Evolutionary conservation across 1,140 invertebrate species (phyloP).

Genomic region (Bombus breviceps): DNA sequence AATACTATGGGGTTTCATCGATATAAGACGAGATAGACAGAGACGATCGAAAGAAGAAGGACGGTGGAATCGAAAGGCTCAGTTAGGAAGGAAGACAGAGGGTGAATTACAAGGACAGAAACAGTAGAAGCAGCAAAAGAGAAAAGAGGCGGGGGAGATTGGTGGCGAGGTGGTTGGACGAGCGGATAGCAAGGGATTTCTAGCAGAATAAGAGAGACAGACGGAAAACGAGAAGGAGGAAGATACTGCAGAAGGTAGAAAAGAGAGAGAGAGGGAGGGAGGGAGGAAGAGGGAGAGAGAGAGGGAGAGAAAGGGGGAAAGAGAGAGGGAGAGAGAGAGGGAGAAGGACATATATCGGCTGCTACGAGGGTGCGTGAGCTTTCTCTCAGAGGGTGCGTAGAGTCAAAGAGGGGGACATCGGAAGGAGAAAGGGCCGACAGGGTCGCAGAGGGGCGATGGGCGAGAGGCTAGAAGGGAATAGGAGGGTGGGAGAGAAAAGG

Average conservation of each 20-base stretch:
- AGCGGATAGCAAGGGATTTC: neutral
- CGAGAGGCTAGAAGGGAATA: constrained; percentile 50
- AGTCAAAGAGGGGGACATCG: constrained; percentile 56
- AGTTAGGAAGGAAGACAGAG: constrained; percentile 44
- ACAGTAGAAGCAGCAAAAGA: constrained; percentile 14
- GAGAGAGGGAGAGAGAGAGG: neutral
- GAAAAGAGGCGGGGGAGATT: neutral
- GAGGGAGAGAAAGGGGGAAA: neutral
- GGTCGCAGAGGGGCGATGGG: constrained; percentile 52
- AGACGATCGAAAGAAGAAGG: constrained; percentile 20
- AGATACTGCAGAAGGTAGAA: constrained; percentile 4
- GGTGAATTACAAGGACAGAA: constrained; percentile 32
- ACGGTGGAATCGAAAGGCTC: neutral
- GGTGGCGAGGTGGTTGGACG: neutral
- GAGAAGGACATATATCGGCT: constrained; percentile 35
- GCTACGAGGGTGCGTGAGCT: constrained; percentile 69
- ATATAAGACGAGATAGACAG: constrained; percentile 57
- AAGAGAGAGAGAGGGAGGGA: neutral
- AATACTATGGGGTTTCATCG: constrained; percentile 67
- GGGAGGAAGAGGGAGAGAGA: neutral
- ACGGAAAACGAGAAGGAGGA: constrained; percentile 10
- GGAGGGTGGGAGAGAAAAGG: constrained; percentile 59
- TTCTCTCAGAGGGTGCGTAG: constrained; percentile 73
- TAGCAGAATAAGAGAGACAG: neutral
- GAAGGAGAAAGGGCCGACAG: constrained; percentile 52